Base-by-base conservation (phyloP, 2,797 vertebrate genomes). In the Synanceia verrucosa region DNA sequence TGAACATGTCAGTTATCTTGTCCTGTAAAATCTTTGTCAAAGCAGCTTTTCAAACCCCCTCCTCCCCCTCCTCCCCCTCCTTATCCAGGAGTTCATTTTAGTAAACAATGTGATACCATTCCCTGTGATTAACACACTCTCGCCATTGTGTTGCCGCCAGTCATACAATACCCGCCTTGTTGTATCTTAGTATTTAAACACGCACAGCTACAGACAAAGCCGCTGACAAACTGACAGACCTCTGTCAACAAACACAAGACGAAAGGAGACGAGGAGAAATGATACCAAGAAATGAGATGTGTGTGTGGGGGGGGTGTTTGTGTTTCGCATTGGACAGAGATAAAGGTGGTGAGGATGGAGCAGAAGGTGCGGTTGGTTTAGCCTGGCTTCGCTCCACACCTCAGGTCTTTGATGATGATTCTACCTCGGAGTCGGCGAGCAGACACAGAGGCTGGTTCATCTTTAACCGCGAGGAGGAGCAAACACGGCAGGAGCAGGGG, bases 341-440 rank as follows among this genome's bases (percentile, higher is more conserved):
- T 91, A 72, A 92, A 93, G 85, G 89, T 64, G 78, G 78, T 65
- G 61, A 57, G 50, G 65, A 86, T 65, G 78, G 70, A 64, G 77
- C 26, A 44, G 76, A 28, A 86, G 85, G 76, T 86, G 81, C 53
- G 60, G 70, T 82, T 77, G 84, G 84, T 89, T 90, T 86, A 80
- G 65, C 60, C 80, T 92, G 89, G 89, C 90, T 82, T 58, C 0
- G 16, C 33, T 83, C 90, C 91, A 91, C 85, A 90, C 90, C 89
- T 88, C 85, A 75, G 63, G 63, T 47, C 85, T 93, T 92, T 93
- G 90, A 93, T 86, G 90, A 93, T 86, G 86, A 78, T 56, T 65
- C 59, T 4, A 57, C 70, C 87, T 88, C 89, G 90, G 84, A 91
- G 88, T 82, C 69, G 66, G 56, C 64, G 18, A 80, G 78, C 81